A percentile compares a stretch with the other conserved stretches of the same genome.
Evolutionary conservation across 2,113 vertebrate genomes (phyloP).

Genomic region (Carassius gibelio): DNA sequence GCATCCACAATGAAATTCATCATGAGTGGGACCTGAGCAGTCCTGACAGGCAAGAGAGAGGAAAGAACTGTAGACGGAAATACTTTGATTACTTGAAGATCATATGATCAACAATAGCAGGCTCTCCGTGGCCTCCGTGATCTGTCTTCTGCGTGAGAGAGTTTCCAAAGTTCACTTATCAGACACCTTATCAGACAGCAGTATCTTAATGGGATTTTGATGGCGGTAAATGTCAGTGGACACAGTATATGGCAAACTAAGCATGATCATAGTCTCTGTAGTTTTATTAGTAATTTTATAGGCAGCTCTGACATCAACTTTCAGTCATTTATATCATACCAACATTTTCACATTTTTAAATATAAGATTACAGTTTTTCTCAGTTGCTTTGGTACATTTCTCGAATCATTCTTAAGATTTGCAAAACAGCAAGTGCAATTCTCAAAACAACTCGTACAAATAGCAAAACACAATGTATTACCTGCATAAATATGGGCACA

Average conservation of each 20-base stretch:
- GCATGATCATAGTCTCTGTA: not conserved
- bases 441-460: no score
- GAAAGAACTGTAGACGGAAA: conserved; percentile 16
- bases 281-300: not conserved
- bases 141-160: conserved; percentile 47
- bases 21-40: conserved; percentile 59
- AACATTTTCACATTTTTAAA: no score
- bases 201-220: conserved; percentile 49
- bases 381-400: no score
- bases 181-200: conserved; percentile 48
- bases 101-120: conserved; percentile 58
- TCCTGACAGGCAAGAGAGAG: conserved; percentile 56
- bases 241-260: conserved; percentile 34
- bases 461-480: no score
- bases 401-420: no score
- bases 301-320: not conserved
- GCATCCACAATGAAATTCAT: conserved; percentile 63
- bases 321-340: not conserved
- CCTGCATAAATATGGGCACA: no score
- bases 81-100: conserved; percentile 58
- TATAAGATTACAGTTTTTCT: no score
- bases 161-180: conserved; percentile 52
- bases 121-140: not conserved
- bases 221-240: conserved; percentile 53
- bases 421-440: no score